Evolutionary conservation across 2,113 vertebrate genomes (phyloP), one percentile per base, ranked within the genome.

Genomic region (Pleuronectes platessa): DNA sequence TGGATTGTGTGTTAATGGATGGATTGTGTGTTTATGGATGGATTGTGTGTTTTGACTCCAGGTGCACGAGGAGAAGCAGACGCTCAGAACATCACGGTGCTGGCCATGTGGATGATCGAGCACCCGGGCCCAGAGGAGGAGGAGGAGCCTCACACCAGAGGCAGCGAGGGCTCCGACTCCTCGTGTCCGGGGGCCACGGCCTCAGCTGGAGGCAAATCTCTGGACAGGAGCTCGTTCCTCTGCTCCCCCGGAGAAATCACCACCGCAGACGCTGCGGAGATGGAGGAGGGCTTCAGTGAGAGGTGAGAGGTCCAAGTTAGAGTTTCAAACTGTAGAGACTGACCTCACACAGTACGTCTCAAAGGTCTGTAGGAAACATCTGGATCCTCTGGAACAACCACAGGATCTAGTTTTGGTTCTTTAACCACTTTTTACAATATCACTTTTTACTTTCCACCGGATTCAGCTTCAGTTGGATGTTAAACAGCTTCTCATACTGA

Each of bases 41-140:
- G 31, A 35, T 35, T 8, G 31, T 35, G 31, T 35, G 7, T 18
- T 37, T n/a, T 37, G 10, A 15, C 9, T 31, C 20, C 61, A 99
- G 98, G 98, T 74, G 95, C 97, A 21, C 93, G 96, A 84, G 97
- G 96, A 70, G 98, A 99, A 80, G 98, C 97, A 1, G 97, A 99
- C 74, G 96, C 97, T 31, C 97, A 99, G 90, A 99, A 98, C 83
- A 98, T 99, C 92, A 99, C 98, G 0, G 97, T 99, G 27, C 89
- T 99, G 80, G 98, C 98, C 64, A 99, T 98, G 97, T 99, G 98
- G 98, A 99, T 99, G 97, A 97, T 99, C 0, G 98, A 99, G 53
- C 97, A 99, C 69, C 98, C 98, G 0, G 95, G 95, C 1, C 95
- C 94, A 0, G 97, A 97, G 42, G 97, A 98, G 0, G 96, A 97